phyloP scores from a whole-genome alignment of 2,113 vertebrate species.

The Tretioscincus oriximinensis region DNA sequence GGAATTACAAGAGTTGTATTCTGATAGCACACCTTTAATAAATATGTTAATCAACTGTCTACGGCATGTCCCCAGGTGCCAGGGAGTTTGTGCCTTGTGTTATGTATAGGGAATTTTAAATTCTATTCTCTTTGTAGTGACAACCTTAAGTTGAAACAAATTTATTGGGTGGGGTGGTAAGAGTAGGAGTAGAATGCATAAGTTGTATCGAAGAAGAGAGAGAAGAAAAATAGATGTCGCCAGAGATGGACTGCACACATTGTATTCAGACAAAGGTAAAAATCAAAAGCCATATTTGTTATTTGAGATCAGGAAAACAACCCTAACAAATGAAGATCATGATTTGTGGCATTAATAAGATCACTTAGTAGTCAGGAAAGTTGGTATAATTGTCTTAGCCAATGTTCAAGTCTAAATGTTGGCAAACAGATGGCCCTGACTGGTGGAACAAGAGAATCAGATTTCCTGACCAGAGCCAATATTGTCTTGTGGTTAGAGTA shows the following conservation, averaged over 20 bases:
- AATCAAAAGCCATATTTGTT: background rate
- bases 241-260: background rate
- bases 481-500: too few relatives aligned
- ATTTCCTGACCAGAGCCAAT: background rate
- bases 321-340: background rate
- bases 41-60: slow-evolving; percentile 35
- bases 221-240: background rate
- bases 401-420: background rate
- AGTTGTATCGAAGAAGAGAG: background rate
- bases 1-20: background rate
- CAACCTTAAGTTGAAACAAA: slow-evolving; percentile 16
- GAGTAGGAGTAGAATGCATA: background rate
- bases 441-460: too few relatives aligned
- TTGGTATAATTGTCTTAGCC: background rate
- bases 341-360: background rate
- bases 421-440: background rate
- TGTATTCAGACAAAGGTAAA: background rate
- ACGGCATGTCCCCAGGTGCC: background rate
- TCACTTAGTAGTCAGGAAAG: background rate
- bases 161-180: background rate
- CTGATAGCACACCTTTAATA: slow-evolving; percentile 29
- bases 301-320: background rate
- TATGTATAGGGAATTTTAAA: background rate
- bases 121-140: slow-evolving; percentile 22
- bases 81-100: background rate